phyloP scores from a whole-genome alignment of 2,113 vertebrate species.

The Microcebus griseorufus region DNA sequence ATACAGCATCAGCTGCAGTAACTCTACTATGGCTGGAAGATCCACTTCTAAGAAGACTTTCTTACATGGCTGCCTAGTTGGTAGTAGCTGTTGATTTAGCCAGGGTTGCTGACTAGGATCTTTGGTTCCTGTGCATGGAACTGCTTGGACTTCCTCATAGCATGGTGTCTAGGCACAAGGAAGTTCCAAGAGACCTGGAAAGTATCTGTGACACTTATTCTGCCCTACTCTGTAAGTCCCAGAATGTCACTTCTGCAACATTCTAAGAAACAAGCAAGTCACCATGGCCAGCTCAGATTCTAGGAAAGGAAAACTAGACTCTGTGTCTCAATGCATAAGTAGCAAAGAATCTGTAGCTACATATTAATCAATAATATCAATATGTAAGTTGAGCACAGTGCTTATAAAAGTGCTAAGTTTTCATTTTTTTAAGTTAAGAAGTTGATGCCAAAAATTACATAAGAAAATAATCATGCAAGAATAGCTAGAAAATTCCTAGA shows the following conservation, averaged over 20 bases:
- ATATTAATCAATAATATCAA: neutral
- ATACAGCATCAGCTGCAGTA: neutral
- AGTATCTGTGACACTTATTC: neutral
- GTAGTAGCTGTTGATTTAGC: neutral
- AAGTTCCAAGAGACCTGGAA: neutral
- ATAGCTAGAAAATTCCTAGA: neutral
- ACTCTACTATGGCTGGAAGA: neutral
- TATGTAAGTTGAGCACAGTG: neutral
- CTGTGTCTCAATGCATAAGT: neutral
- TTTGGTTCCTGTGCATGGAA: neutral
- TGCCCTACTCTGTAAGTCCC: neutral
- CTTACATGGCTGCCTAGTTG: neutral
- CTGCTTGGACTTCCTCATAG: neutral
- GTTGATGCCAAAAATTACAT: neutral
- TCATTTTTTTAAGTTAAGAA: conserved; percentile 4
- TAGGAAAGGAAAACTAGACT: neutral
- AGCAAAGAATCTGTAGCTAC: neutral
- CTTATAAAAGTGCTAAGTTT: conserved; percentile 9
- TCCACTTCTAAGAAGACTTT: neutral
- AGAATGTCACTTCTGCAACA: neutral
- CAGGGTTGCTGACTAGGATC: neutral
- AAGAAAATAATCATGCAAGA: neutral
- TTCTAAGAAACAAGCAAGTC: neutral
- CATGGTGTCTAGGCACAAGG: neutral
- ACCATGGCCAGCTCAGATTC: neutral